Evolutionary conservation across 2,113 vertebrate genomes (phyloP), one percentile per base, ranked within the genome.

Genomic region (Calonectris borealis): DNA sequence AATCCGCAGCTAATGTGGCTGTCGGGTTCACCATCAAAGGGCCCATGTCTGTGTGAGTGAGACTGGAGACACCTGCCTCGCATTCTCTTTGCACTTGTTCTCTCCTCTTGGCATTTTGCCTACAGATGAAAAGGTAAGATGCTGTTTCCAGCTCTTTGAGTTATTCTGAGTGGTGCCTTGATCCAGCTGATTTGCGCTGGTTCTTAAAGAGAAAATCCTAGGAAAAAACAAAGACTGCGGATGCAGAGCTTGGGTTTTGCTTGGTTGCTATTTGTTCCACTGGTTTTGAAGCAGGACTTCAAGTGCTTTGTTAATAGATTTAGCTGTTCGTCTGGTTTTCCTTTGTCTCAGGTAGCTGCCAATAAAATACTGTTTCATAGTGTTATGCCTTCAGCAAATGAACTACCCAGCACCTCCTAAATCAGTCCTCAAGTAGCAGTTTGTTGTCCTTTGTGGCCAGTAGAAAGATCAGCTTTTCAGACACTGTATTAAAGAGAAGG

Each of bases 81-180:
- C 29, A 5, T 75, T 95, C 27, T 40, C 88, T 88, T 71, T 84
- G 52, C 91, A 57, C 44, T 64, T 89, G 21, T 76, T 92, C 75
- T 69, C 79, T 86, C 70, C 76, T 86, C 76, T 66, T 92, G 82
- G 62, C 83, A 70, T 83, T 94, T 80, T 85, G 96, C 62, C 25
- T 51, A 6, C 24, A 83, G 70, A 94, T 97, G 82, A 90, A 94
- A 93, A 91, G 66, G 84, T 88, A 93, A 93, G 86, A 94, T 87
- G 64, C 84, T 83, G 86, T 94, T 91, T 92, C 84, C n/a, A 71
- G 88, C 66, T 93, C 72, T 95, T 92, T 91, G 80, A 95, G 89
- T 65, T 92, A 57, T 58, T 88, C 69, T 76, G 36, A 81, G 76
- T 42, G 70, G 83, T 83, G 91, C 66, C 84, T 89, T 77, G 73